Evolutionary conservation across 2,888 invertebrate species (phyloP), one percentile per base, ranked within the genome.

Genomic region (Archips crataeganus): DNA sequence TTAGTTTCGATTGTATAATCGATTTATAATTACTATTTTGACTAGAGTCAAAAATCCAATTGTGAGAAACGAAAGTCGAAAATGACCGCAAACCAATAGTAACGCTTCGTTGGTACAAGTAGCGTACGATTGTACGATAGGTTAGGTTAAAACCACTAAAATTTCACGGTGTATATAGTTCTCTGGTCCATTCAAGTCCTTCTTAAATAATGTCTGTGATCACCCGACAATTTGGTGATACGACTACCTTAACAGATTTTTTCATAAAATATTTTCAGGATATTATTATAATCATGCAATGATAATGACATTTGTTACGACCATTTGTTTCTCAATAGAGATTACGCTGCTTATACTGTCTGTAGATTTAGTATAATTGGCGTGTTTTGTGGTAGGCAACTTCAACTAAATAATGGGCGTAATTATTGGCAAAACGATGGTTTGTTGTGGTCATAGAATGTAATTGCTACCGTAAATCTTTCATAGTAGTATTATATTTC

Each of bases 361-460:
- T 60, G 60, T 67, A 69, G 67, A 77, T 77, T 80, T 80, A 79
- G 77, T 79, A 65, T 79, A 79, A 84, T 81, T 77, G 74, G 67
- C 49, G 76, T 75, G 67, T 70, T 81, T 79, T 78, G 77, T 70
- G 75, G 79, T 73, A 71, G 76, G 70, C 75, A 79, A 76, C 63
- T 77, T 77, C 80, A 79, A 79, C 70, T 45, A 72, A 60, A 69
- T 77, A 76, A 77, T 77, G 76, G 65, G 62, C 62, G 67, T 71
- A 76, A 70, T 75, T 68, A 68, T 68, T 75, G 71, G 36, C 63
- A 63, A 68, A 72, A 75, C 61, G 61, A 64, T 70, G 67, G 57
- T 49, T 70, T 39, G 59, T 45, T 75, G 75, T 68, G 49, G 66
- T 68, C 71, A 59, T 71, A 67, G 57, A 71, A 67, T 57, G 66